Evolutionary conservation across 2,113 vertebrate genomes (phyloP).

Genomic region (Craseonycteris thonglongyai): DNA sequence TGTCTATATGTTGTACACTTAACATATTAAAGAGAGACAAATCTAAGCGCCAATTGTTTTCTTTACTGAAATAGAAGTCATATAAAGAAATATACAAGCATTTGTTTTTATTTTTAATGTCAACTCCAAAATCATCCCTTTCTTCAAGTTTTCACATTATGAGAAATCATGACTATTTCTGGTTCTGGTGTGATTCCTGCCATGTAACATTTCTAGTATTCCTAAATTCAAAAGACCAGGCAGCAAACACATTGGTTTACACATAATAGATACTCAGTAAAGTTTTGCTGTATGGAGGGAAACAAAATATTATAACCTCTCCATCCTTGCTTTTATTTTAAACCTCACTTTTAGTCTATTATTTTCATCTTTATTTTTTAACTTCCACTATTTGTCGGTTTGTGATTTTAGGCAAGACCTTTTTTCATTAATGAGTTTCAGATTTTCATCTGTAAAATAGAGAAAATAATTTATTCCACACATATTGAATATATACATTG

Average conservation of each 20-base stretch:
- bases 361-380: not conserved
- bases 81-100: not conserved
- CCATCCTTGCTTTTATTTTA: not conserved
- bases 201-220: not conserved
- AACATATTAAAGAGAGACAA: not conserved
- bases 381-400: not conserved
- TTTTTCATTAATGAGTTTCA: not conserved
- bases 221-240: not conserved
- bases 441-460: not conserved
- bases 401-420: not conserved
- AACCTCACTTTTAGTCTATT: not conserved
- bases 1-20: not conserved
- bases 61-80: not conserved
- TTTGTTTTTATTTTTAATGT: constrained; percentile 7
- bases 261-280: not conserved
- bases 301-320: not conserved
- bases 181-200: not conserved
- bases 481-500: not conserved
- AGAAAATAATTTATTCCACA: not conserved
- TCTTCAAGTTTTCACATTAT: not conserved
- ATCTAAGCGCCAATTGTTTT: not conserved
- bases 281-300: not conserved
- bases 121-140: not conserved
- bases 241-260: not conserved
- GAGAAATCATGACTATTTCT: not conserved